A percentile compares a stretch with the other conserved stretches of the same genome.
phyloP scores from a whole-genome alignment of 2,113 vertebrate genomes.

The Antidorcas marsupialis region DNA sequence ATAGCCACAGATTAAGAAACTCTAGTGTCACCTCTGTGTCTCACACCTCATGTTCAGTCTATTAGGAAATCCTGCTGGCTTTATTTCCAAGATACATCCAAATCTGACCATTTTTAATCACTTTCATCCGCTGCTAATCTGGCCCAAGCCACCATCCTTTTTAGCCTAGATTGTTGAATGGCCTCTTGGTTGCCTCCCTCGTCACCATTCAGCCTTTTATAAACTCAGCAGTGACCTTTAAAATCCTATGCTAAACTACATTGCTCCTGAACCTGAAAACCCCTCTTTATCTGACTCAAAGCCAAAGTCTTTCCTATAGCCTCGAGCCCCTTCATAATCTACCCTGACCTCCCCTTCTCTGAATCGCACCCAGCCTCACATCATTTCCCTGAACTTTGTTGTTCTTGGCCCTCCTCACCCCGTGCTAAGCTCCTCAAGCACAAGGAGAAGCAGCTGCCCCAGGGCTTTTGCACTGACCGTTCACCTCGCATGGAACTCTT shows the following conservation, averaged over 20 bases:
- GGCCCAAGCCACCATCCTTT: not conserved
- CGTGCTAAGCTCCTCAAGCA: not conserved
- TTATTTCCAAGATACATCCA: not conserved
- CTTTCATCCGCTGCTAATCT: not conserved
- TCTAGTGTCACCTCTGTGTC: not conserved
- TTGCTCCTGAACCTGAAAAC: not conserved
- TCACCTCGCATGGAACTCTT: not conserved
- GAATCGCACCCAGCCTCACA: accelerated
- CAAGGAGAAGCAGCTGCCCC: not conserved
- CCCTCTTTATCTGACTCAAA: not conserved
- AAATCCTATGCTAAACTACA: not conserved
- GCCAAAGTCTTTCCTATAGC: not conserved
- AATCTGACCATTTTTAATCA: not conserved
- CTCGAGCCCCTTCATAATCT: not conserved
- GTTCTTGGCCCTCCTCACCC: not conserved
- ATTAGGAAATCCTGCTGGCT: not conserved
- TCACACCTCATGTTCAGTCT: not conserved
- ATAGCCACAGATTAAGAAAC: not conserved
- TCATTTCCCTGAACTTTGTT: not conserved
- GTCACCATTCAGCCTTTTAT: not conserved
- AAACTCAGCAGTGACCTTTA: not conserved
- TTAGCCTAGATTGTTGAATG: not conserved
- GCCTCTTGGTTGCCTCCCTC: not conserved
- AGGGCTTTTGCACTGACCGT: not conserved
- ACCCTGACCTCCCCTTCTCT: not conserved